Conservation (phyloP, 1,140 invertebrate genomes). For the Anastrepha ludens region DNA sequence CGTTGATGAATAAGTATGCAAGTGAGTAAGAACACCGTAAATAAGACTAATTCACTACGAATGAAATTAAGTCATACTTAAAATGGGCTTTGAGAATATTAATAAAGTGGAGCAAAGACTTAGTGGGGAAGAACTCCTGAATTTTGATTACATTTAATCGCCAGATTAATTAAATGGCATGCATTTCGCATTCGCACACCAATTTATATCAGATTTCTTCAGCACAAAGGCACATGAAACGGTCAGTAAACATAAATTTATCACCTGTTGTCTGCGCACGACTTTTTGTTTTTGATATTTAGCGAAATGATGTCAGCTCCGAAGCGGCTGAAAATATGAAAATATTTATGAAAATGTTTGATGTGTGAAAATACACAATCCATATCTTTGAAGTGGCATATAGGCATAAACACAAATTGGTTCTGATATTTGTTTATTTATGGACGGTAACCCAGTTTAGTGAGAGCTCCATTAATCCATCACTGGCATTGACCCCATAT, state of each 20-base stretch:
- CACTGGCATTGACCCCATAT: background rate
- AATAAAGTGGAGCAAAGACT: no score
- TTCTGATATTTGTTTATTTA: background rate
- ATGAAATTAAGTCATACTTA: constrained; percentile 7
- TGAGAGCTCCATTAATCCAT: background rate
- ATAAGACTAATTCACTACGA: background rate
- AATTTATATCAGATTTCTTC: no score
- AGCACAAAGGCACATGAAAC: no score
- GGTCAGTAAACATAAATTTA: background rate
- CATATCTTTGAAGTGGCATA: background rate
- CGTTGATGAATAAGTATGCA: background rate
- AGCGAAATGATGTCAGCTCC: no score
- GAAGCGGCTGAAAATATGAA: no score
- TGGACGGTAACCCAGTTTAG: background rate
- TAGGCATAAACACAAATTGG: background rate
- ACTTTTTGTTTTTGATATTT: no score
- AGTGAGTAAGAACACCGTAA: background rate
- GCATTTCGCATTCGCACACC: no score
- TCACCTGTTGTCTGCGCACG: background rate
- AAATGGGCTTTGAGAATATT: background rate
- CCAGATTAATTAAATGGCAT: no score
- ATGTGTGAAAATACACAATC: background rate
- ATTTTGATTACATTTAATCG: no score
- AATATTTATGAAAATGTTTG: background rate
- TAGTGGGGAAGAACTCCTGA: no score